Evolutionary conservation across 2,797 vertebrate genomes (phyloP).

Genomic region (Acanthornis magna): DNA sequence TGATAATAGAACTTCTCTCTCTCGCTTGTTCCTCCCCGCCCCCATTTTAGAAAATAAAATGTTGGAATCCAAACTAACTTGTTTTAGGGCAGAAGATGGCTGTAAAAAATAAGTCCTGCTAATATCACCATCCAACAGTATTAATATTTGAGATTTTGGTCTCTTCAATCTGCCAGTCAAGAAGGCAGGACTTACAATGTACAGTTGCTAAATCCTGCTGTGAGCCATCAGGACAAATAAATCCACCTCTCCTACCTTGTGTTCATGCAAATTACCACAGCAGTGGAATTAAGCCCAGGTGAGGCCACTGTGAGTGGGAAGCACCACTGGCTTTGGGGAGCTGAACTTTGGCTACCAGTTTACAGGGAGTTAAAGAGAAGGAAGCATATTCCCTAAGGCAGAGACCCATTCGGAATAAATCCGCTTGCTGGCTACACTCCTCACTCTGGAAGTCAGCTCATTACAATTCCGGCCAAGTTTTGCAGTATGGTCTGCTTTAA

Average conservation of each 20-base stretch:
- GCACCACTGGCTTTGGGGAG: not conserved
- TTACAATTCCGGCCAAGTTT: not conserved
- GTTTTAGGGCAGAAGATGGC: not conserved
- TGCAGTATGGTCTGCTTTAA: constrained; percentile 45
- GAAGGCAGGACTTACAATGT: not conserved
- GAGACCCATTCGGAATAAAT: constrained; percentile 38
- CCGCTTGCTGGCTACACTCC: constrained; percentile 31
- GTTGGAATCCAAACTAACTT: not conserved
- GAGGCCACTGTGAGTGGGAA: not conserved
- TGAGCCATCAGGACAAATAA: not conserved
- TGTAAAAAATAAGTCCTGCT: not conserved
- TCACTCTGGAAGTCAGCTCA: constrained; percentile 8
- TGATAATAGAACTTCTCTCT: not conserved
- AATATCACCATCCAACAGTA: not conserved
- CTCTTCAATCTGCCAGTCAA: not conserved
- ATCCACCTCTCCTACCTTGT: not conserved
- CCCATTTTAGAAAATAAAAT: not conserved
- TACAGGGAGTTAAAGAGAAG: constrained; percentile 21
- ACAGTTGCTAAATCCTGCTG: not conserved
- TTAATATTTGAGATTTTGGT: not conserved
- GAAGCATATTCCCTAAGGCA: not conserved
- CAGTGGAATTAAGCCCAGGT: not conserved
- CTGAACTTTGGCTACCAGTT: not conserved
- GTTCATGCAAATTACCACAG: not conserved
- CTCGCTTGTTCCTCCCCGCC: not conserved